A percentile compares a stretch with the other conserved stretches of the same genome.
Conservation (phyloP, 2,113 vertebrate species). For the Ceuthmochares aereus region DNA sequence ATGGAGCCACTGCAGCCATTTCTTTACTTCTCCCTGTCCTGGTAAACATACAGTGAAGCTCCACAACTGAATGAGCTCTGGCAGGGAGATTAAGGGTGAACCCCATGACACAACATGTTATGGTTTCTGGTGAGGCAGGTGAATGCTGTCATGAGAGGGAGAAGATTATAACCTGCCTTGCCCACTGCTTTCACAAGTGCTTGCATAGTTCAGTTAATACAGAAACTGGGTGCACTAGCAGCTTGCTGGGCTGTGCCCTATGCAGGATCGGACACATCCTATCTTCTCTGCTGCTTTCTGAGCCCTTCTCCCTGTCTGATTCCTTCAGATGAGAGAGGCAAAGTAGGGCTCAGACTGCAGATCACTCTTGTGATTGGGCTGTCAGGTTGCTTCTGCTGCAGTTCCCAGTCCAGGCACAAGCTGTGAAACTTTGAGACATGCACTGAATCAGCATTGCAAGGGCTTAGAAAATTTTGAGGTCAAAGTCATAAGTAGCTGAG, state of each 20-base stretch:
- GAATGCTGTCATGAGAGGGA: not conserved
- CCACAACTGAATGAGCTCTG: not conserved
- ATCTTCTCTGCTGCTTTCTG: not conserved
- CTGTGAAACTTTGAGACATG: not conserved
- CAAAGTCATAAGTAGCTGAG: not conserved
- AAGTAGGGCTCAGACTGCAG: not conserved
- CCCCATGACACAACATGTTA: accelerated
- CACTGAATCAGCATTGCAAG: constrained; percentile 10
- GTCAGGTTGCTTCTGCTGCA: not conserved
- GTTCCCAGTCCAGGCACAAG: not conserved
- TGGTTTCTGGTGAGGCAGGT: not conserved
- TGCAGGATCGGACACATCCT: not conserved
- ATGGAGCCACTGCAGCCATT: not conserved
- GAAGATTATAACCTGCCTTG: not conserved
- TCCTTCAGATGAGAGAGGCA: not conserved
- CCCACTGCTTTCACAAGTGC: not conserved
- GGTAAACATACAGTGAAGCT: not conserved
- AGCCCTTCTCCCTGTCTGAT: not conserved
- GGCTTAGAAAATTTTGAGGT: constrained; percentile 9
- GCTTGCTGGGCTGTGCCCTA: not conserved
- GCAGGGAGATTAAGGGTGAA: not conserved
- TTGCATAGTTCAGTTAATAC: not conserved
- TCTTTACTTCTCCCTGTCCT: not conserved
- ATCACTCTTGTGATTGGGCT: not conserved
- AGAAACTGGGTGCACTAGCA: not conserved